Percentiles rank a stretch among this genome's conserved stretches.
These are phyloP conservation scores for Phalacrocorax carbo DNA, from an alignment of 2,113 vertebrate genomes.

Conservation along the genomic window DNA sequence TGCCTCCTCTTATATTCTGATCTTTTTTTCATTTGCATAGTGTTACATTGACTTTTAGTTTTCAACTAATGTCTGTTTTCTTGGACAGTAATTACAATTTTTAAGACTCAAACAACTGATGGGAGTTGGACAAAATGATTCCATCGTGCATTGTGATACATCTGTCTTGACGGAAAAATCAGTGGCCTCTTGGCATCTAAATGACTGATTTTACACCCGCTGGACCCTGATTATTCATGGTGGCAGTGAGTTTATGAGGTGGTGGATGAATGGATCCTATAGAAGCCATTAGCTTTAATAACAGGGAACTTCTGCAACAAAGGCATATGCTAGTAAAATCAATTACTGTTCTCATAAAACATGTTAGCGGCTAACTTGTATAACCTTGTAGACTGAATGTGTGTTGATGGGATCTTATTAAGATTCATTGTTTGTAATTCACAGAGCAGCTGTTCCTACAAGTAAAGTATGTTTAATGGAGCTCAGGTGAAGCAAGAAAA, in stretches of 20 bases:
- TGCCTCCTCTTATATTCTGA: background rate
- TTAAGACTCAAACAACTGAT: background rate
- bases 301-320: background rate
- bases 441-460: background rate
- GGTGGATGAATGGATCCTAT: slow-evolving; percentile 18
- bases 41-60: background rate
- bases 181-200: background rate
- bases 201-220: slow-evolving; percentile 14
- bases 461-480: background rate
- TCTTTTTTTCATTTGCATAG: background rate
- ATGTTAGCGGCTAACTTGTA: background rate
- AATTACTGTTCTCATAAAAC: slow-evolving; percentile 8
- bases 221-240: slow-evolving; percentile 23
- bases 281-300: slow-evolving; percentile 22
- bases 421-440: slow-evolving; percentile 6
- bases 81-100: background rate
- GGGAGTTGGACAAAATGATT: background rate
- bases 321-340: slow-evolving; percentile 23
- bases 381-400: background rate
- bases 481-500: background rate
- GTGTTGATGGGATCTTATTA: background rate
- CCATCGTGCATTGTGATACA: background rate
- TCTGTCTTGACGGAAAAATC: slow-evolving; percentile 10
- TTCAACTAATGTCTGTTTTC: background rate
- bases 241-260: background rate